Evolutionary conservation across 2,113 vertebrate genomes (phyloP).

Genomic region (Menidia beryllina): DNA sequence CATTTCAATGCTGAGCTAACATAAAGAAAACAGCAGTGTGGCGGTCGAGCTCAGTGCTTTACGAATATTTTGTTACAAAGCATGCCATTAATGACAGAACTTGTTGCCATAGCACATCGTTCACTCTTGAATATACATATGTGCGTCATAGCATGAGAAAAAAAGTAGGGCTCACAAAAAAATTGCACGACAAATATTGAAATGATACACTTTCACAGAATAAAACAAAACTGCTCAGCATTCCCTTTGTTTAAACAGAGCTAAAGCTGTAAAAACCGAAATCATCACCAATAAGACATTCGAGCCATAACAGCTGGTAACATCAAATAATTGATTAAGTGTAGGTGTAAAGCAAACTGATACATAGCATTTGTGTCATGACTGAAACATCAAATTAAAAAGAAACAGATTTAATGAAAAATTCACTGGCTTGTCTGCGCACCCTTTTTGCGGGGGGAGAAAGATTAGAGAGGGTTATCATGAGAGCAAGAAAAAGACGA

Average conservation of each 20-base stretch:
- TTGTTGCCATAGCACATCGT: neutral
- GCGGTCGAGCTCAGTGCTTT: neutral
- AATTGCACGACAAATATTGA: too few relatives aligned
- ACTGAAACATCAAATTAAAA: neutral
- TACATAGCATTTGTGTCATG: neutral
- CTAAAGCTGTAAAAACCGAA: neutral
- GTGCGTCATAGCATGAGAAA: too few relatives aligned
- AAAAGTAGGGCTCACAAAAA: too few relatives aligned
- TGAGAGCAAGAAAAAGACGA: neutral
- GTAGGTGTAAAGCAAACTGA: neutral
- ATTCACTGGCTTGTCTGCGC: too few relatives aligned
- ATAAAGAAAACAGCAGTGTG: neutral
- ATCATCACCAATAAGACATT: neutral
- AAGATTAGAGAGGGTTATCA: neutral
- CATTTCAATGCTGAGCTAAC: neutral
- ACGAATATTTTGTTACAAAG: neutral
- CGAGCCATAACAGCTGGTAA: neutral
- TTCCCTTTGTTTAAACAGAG: neutral
- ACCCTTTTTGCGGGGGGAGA: neutral
- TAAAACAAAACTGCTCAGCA: too few relatives aligned
- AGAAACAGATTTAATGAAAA: neutral
- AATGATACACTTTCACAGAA: too few relatives aligned
- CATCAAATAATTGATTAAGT: neutral
- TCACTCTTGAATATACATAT: neutral
- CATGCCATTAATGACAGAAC: neutral